A percentile compares a stretch with the other conserved stretches of the same genome.
These are phyloP conservation scores for Heliothis subflexa DNA, from an alignment of 1,140 invertebrate genomes.

Conservation along the genomic window DNA sequence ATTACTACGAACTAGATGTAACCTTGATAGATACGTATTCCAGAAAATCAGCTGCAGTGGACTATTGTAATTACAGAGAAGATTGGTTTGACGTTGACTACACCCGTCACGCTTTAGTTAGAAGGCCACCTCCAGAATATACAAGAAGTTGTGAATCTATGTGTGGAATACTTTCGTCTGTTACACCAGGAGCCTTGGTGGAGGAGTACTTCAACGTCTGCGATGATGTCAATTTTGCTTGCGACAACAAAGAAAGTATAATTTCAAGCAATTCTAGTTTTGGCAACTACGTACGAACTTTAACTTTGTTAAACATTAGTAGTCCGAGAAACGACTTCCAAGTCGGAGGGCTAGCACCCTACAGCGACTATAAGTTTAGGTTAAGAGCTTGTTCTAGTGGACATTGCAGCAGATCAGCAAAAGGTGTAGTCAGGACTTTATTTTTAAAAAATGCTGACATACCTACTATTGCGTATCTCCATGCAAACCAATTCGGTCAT, in stretches of 20 bases:
- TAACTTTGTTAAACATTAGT: slow-evolving; percentile 63
- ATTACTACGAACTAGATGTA: slow-evolving; percentile 73
- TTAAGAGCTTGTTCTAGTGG: slow-evolving; percentile 68
- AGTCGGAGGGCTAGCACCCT: slow-evolving; percentile 71
- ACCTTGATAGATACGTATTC: slow-evolving; percentile 65
- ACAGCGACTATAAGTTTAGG: slow-evolving; percentile 75
- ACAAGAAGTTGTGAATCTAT: slow-evolving; percentile 74
- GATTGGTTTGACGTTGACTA: slow-evolving; percentile 66
- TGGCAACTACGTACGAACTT: slow-evolving; percentile 60
- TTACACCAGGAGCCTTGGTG: slow-evolving; percentile 68
- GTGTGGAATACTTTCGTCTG: slow-evolving; percentile 72
- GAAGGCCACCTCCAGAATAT: slow-evolving; percentile 75
- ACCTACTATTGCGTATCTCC: slow-evolving; percentile 55
- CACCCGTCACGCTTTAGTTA: slow-evolving; percentile 72
- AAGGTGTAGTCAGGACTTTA: slow-evolving; percentile 70
- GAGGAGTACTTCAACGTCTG: slow-evolving; percentile 78
- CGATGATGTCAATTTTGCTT: slow-evolving; percentile 56
- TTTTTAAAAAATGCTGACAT: slow-evolving; percentile 65
- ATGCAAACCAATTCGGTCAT: slow-evolving; percentile 54
- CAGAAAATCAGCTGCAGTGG: slow-evolving; percentile 54
- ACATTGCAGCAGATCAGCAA: slow-evolving; percentile 67
- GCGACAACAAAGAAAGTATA: slow-evolving; percentile 58
- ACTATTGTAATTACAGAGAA: slow-evolving; percentile 65
- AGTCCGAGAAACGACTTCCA: slow-evolving; percentile 62
- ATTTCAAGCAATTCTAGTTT: slow-evolving; percentile 59